Conservation (phyloP, 2,888 invertebrate species). For the Netelia fuscicornis region DNA sequence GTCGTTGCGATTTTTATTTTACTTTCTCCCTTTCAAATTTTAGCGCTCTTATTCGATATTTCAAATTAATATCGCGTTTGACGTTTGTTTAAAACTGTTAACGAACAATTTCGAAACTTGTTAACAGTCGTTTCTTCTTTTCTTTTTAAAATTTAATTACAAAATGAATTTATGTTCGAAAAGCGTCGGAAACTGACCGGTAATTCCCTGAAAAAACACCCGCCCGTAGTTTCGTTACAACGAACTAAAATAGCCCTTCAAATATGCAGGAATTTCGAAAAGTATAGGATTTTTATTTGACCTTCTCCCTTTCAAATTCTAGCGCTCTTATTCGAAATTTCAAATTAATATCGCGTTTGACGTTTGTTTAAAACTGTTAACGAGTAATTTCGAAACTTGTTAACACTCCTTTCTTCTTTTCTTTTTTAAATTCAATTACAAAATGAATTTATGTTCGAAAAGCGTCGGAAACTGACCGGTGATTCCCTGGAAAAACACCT, state of each 20-base stretch:
- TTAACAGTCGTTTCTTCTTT: no score
- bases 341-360: no score
- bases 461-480: neutral
- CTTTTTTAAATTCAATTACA: no score
- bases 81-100: no score
- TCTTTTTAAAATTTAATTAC: no score
- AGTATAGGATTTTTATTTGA: slow-evolving; percentile 22
- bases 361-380: no score
- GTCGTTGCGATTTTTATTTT: slow-evolving; percentile 18
- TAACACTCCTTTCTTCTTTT: no score
- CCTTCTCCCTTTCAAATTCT: neutral
- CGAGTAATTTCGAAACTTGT: no score
- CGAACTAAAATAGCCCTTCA: slow-evolving; percentile 35
- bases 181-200: slow-evolving; percentile 4
- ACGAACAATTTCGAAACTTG: no score
- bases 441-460: neutral
- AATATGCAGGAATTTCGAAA: slow-evolving; percentile 39
- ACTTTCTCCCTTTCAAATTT: neutral
- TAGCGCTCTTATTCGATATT: neutral
- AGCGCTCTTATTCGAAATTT: neutral
- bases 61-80: no score
- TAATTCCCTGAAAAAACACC: slow-evolving; percentile 29
- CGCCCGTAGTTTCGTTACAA: slow-evolving; percentile 12
- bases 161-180: neutral
- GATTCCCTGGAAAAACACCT: slow-evolving; percentile 32